Percentiles rank a stretch among this genome's conserved stretches.
phyloP scores from a whole-genome alignment of 2,888 invertebrate species.

The Matsumyia berberina region DNA sequence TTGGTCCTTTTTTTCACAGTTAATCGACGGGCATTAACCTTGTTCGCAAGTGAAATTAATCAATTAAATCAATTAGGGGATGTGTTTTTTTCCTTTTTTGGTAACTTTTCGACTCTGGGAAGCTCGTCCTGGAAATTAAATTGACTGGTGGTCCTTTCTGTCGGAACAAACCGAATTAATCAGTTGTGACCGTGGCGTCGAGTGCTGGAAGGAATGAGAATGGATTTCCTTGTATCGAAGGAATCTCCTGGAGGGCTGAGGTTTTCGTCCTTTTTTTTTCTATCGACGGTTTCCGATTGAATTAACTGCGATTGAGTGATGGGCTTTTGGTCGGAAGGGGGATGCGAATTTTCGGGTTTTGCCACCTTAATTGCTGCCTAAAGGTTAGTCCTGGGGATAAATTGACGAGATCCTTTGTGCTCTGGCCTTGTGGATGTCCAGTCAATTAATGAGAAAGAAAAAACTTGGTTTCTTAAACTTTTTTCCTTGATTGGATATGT shows the following conservation, averaged over 20 bases:
- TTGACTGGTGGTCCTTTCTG: not conserved
- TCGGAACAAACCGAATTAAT: conserved; percentile 16
- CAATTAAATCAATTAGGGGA: conserved; percentile 39
- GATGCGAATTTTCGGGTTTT: not conserved
- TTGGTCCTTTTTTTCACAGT: conserved; percentile 14
- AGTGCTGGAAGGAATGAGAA: not conserved
- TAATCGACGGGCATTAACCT: conserved; percentile 52
- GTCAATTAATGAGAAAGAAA: conserved; percentile 5
- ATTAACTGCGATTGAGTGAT: conserved; percentile 6
- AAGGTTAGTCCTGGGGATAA: not conserved
- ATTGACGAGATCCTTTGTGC: too few species aligned
- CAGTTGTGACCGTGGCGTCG: not conserved
- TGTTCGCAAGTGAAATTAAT: conserved; percentile 22
- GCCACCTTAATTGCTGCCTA: conserved; percentile 13
- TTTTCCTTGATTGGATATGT: too few species aligned
- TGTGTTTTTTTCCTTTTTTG: not conserved
- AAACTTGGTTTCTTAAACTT: not conserved
- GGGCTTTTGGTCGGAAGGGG: conserved; percentile 6
- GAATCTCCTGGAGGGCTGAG: not conserved
- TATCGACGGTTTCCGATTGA: conserved; percentile 5
- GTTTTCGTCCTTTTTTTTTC: not conserved
- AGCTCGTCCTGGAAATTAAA: conserved; percentile 3
- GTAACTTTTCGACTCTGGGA: conserved; percentile 6
- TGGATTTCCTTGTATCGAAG: conserved; percentile 9
- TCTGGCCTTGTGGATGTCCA: not conserved